phyloP scores from a whole-genome alignment of 2,113 vertebrate species.

The Channa argus region DNA sequence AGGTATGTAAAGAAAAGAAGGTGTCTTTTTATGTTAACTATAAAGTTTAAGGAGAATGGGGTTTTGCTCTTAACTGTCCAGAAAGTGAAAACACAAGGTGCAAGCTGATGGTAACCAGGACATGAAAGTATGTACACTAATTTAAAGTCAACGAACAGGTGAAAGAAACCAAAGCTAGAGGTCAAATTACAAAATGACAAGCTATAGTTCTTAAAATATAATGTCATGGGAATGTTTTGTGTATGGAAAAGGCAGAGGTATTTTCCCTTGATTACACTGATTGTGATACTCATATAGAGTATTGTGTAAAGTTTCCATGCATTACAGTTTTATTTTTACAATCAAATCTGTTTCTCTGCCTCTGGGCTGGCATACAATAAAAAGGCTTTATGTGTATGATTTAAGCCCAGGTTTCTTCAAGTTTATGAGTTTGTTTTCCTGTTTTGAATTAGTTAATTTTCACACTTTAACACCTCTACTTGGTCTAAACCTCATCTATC shows the following conservation, averaged over 20 bases:
- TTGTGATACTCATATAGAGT: neutral
- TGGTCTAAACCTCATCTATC: slow-evolving; percentile 5
- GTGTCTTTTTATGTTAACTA: slow-evolving; percentile 4
- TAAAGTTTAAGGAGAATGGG: neutral
- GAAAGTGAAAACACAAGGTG: slow-evolving; percentile 52
- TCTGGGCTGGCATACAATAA: neutral
- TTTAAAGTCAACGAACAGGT: slow-evolving; percentile 42
- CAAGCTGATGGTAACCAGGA: slow-evolving; percentile 48
- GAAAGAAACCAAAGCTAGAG: slow-evolving; percentile 43
- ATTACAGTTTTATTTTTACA: too few species aligned
- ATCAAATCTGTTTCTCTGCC: neutral
- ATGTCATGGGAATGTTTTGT: slow-evolving; percentile 8
- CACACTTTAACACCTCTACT: slow-evolving; percentile 21
- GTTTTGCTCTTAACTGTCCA: slow-evolving; percentile 47
- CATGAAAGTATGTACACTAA: slow-evolving; percentile 46
- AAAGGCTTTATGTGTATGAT: neutral
- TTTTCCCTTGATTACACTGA: neutral
- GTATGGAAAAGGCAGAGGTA: neutral
- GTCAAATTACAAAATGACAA: neutral
- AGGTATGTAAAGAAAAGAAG: slow-evolving; percentile 14
- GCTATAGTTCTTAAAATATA: neutral
- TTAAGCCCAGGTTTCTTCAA: neutral
- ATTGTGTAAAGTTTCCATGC: neutral
- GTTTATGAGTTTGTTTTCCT: slow-evolving; percentile 2
- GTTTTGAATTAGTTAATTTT: slow-evolving; percentile 21